Conservation (phyloP, 2,888 invertebrate genomes). For the Monoplex corrugatus region DNA sequence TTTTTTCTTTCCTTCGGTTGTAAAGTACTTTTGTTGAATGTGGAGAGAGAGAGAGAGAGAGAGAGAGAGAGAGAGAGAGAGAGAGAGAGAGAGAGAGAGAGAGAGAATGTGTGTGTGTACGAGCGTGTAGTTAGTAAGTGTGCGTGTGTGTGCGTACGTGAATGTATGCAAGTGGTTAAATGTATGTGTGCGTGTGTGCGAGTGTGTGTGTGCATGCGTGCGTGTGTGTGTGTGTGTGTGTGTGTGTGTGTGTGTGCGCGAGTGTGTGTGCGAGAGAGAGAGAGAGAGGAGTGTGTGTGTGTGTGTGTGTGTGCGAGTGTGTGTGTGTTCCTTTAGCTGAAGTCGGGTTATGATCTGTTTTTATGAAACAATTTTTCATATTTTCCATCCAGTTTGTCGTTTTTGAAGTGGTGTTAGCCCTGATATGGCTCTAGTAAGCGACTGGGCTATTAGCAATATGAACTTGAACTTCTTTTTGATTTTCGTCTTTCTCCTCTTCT, state of each 20-base stretch:
- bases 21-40: slow-evolving; percentile 78
- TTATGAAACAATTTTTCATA: too few relatives aligned
- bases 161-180: background rate
- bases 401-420: too few relatives aligned
- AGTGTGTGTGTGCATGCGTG: background rate
- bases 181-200: background rate
- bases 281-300: too few relatives aligned
- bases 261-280: too few relatives aligned
- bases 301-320: too few relatives aligned
- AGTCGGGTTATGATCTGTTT: too few relatives aligned
- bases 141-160: background rate
- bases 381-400: too few relatives aligned
- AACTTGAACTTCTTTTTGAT: too few relatives aligned
- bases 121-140: slow-evolving; percentile 76
- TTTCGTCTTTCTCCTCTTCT: too few relatives aligned
- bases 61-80: slow-evolving; percentile 69
- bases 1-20: slow-evolving; percentile 52
- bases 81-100: slow-evolving; percentile 80
- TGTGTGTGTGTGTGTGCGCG: slow-evolving; percentile 4
- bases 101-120: slow-evolving; percentile 77
- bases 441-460: too few relatives aligned
- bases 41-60: slow-evolving; percentile 72
- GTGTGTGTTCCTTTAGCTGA: too few relatives aligned
- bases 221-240: background rate
- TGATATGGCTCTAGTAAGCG: too few relatives aligned